These are phyloP conservation scores for Anas georgica DNA, from an alignment of 2,797 vertebrate genomes.

Conservation along the genomic window DNA sequence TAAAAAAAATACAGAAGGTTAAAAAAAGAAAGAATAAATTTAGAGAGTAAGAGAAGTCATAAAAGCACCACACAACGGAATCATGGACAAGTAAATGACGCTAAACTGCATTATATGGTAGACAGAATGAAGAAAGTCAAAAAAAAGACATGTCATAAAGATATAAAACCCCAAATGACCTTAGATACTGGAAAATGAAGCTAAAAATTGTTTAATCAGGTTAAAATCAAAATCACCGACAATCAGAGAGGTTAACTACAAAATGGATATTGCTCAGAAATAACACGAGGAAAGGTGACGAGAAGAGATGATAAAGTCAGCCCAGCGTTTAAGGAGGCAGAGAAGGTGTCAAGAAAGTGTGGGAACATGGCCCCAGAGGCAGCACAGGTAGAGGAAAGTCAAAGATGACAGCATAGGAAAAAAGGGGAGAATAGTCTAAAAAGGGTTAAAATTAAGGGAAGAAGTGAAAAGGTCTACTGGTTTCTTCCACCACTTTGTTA, in stretches of 20 bases:
- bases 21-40: not conserved
- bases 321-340: not conserved
- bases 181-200: slow-evolving; percentile 13
- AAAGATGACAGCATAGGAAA: not conserved
- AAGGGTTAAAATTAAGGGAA: not conserved
- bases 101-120: not conserved
- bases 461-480: not conserved
- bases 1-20: not conserved
- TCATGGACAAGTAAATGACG: not conserved
- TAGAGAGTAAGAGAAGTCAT: not conserved
- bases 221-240: not conserved
- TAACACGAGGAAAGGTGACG: not conserved
- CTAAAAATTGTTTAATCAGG: slow-evolving; percentile 50
- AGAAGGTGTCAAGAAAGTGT: not conserved
- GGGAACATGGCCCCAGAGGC: not conserved
- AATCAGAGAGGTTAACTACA: not conserved
- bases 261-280: not conserved
- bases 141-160: not conserved
- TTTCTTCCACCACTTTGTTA: not conserved
- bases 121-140: not conserved
- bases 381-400: not conserved
- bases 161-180: not conserved
- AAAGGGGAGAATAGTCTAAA: not conserved
- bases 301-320: not conserved
- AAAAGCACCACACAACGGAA: not conserved